Base-by-base conservation (phyloP, 2,113 vertebrate species). In the Aspiorhynchus laticeps region DNA sequence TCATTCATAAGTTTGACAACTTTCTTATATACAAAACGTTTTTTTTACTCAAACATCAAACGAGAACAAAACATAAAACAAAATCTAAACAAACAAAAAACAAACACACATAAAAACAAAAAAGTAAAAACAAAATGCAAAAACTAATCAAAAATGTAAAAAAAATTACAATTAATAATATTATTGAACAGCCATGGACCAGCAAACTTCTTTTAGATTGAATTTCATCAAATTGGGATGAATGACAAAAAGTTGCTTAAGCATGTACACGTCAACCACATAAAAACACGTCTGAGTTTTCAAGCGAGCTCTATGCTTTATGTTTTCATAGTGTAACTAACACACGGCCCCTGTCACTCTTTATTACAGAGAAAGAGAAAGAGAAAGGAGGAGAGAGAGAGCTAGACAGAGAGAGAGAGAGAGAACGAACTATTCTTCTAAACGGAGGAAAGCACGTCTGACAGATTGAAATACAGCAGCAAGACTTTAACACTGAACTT, bases 391-490 rank as follows among this genome's bases (percentile, higher is more conserved):
- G 17, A 24, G 56, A n/a, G 61, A 79, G 84, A 88, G 90, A 92
- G 92, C 91, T 92, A 94, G 93, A 94, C 95, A 76, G 95, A 94
- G 94, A 94, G 91, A 94, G 91, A n/a, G n/a, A n/a, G n/a, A 94
- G 88, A 87, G 73, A 97, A 97, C 88, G 95, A 93, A 94, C 96
- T 95, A 98, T 98, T 98, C 97, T 99, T 97, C 95, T 93, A 93
- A 79, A 89, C 93, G 95, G 93, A 77, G 91, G 96, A 97, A 97
- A 97, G 96, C 96, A 94, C 96, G 96, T 96, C 96, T 97, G 97
- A 98, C 97, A 97, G 97, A 96, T 96, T 97, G 96, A 97, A 97
- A 97, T 97, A 96, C 95, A 96, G 95, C 95, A 95, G 95, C 86
- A 93, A 95, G 95, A 95, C 95, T 96, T 96, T 96, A 95, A 94